phyloP scores from a whole-genome alignment of 1,140 invertebrate species.

The Marisa cornuarietis region DNA sequence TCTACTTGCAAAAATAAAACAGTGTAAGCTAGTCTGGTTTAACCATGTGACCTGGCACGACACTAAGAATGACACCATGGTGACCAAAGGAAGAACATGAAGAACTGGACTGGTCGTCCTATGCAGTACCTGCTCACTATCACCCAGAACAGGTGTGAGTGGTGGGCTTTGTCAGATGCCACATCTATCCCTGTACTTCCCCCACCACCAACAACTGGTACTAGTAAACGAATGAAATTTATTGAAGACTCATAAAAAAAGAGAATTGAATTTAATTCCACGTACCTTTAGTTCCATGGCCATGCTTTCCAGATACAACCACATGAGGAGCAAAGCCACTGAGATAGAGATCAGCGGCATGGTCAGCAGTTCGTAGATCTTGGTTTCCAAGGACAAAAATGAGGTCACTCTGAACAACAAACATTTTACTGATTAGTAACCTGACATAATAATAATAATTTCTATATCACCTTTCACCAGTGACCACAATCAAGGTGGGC shows the following conservation, averaged over 20 bases:
- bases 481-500: too few species aligned
- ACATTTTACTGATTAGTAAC: background rate
- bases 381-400: slow-evolving; percentile 52
- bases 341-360: slow-evolving; percentile 41
- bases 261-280: background rate
- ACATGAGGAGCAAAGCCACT: slow-evolving; percentile 43
- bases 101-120: background rate
- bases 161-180: background rate
- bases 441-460: too few species aligned
- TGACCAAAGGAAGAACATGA: background rate
- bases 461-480: too few species aligned
- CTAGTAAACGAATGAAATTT: background rate
- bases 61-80: too few species aligned
- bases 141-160: background rate
- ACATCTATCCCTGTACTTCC: background rate
- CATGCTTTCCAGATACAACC: slow-evolving; percentile 52
- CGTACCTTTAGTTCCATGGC: slow-evolving; percentile 49
- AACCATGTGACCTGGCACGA: too few species aligned
- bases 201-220: background rate
- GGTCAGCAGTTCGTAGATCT: slow-evolving; percentile 47
- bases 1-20: too few species aligned
- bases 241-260: background rate
- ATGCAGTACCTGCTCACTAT: background rate
- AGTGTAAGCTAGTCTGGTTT: too few species aligned
- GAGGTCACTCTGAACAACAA: slow-evolving; percentile 46